A percentile compares a stretch with the other conserved stretches of the same genome.
These are phyloP conservation scores for Pangasius larnaudii DNA, from an alignment of 2,797 vertebrate genomes.

Conservation along the genomic window DNA sequence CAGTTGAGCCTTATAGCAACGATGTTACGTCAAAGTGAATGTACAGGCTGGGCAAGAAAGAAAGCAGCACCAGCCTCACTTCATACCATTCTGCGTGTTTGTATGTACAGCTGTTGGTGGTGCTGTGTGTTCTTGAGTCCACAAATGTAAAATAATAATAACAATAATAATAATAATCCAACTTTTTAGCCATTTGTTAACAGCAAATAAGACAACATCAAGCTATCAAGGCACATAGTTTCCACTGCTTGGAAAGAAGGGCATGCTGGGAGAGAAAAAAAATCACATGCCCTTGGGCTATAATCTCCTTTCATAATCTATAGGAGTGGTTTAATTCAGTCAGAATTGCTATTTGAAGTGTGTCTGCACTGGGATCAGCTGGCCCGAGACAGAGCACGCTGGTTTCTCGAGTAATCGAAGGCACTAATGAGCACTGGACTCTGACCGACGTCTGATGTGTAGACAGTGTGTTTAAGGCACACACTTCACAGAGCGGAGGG, in stretches of 20 bases:
- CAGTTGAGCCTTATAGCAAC: background rate
- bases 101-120: background rate
- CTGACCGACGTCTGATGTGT: slow-evolving; percentile 49
- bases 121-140: background rate
- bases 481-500: slow-evolving; percentile 40
- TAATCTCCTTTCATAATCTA: slow-evolving; percentile 27
- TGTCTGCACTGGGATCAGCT: slow-evolving; percentile 32
- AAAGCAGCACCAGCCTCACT: background rate
- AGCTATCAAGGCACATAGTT: slow-evolving; percentile 33
- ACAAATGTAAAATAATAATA: background rate
- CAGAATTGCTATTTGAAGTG: slow-evolving; percentile 4
- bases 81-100: background rate
- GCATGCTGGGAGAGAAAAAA: background rate
- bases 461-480: slow-evolving; percentile 51
- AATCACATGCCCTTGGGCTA: background rate
- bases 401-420: slow-evolving; percentile 39
- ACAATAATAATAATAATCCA: background rate
- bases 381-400: background rate
- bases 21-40: background rate
- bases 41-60: background rate
- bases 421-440: slow-evolving; percentile 45
- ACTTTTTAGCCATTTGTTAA: background rate
- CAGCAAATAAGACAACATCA: slow-evolving; percentile 21
- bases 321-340: slow-evolving; percentile 7
- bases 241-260: slow-evolving; percentile 32